Evolutionary conservation across 2,113 vertebrate species (phyloP).

Genomic region (Craseonycteris thonglongyai): DNA sequence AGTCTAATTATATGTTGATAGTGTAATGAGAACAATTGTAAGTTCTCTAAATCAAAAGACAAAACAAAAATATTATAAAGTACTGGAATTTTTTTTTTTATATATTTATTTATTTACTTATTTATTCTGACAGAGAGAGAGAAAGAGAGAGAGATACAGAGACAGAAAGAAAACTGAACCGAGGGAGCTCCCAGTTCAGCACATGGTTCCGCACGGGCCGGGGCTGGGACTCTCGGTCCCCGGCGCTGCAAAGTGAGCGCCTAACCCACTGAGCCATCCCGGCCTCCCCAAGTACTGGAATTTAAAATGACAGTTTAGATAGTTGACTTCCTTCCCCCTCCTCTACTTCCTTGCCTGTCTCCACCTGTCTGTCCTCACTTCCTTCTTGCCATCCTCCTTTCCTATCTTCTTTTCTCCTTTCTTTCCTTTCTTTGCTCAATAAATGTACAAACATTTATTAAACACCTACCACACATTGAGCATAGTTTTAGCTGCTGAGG

Average conservation of each 20-base stretch:
- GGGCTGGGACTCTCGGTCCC: no score
- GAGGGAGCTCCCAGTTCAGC: no score
- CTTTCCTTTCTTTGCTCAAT: not conserved
- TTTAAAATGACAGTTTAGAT: no score
- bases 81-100: not conserved
- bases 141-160: no score
- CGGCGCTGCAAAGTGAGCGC: no score
- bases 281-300: not conserved
- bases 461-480: not conserved
- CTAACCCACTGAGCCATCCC: no score
- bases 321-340: not conserved
- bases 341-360: fast-evolving
- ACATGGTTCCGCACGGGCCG: no score
- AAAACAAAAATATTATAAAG: not conserved
- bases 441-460: not conserved
- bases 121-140: no score
- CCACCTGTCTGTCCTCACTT: no score
- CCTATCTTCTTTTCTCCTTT: fast-evolving
- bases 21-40: not conserved
- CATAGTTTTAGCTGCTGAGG: not conserved
- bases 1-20: not conserved
- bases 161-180: no score
- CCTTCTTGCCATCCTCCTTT: not conserved
- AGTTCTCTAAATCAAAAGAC: not conserved
- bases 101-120: no score